phyloP scores from a whole-genome alignment of 2,888 invertebrate genomes.

The Apotomis betuletana region DNA sequence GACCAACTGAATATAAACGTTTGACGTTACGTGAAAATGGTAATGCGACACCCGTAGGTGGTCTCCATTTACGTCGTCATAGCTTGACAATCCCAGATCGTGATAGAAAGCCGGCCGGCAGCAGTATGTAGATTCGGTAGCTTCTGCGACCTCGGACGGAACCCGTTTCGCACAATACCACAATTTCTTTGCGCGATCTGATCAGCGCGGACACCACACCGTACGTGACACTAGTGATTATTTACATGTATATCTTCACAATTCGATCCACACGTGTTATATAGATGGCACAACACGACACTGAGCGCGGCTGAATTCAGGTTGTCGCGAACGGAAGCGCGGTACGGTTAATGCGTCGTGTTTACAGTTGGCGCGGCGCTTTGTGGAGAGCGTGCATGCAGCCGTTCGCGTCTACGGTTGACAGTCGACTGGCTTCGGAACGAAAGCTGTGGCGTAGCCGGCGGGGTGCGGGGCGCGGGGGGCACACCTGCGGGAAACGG shows the following conservation, averaged over 20 bases:
- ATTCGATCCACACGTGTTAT: constrained; percentile 65
- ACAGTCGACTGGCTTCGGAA: constrained; percentile 72
- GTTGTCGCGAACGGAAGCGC: constrained; percentile 76
- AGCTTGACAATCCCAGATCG: constrained; percentile 62
- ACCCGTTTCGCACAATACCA: constrained; percentile 75
- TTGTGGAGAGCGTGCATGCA: constrained; percentile 54
- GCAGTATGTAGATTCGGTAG: constrained; percentile 68
- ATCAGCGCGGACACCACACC: constrained; percentile 73
- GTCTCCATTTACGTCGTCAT: constrained; percentile 61
- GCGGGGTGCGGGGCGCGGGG: constrained; percentile 55
- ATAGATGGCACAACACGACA: constrained; percentile 77
- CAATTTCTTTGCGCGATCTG: constrained; percentile 70
- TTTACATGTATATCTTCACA: constrained; percentile 73
- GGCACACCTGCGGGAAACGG: constrained; percentile 73
- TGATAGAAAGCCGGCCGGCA: constrained; percentile 63
- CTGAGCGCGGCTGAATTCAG: constrained; percentile 67
- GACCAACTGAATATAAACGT: constrained; percentile 64
- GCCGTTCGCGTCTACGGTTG: constrained; percentile 69
- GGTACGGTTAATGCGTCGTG: constrained; percentile 77
- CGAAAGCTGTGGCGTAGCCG: constrained; percentile 55
- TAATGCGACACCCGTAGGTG: constrained; percentile 65
- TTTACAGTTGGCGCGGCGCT: constrained; percentile 79
- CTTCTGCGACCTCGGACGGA: constrained; percentile 63
- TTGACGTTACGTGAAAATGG: constrained; percentile 66
- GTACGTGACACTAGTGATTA: constrained; percentile 68